Evolutionary conservation across 2,888 invertebrate species (phyloP), one percentile per base, ranked within the genome.

Genomic region (Drosophila mayaguana): DNA sequence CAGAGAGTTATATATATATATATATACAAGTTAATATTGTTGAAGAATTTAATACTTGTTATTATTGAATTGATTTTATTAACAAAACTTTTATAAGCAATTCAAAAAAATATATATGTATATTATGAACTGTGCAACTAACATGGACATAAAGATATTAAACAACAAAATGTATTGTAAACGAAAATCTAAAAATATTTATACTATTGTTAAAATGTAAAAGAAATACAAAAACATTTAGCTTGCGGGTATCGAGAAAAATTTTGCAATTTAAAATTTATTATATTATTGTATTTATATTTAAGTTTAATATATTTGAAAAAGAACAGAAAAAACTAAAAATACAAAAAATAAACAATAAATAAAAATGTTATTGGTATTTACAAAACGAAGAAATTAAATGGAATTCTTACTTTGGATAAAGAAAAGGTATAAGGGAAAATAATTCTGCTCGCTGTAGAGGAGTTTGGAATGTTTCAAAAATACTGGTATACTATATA

Each of bases 171-270:
- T 28, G 16, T n/a, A 50, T 32, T 16, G 16, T 22, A 61, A 50
- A 55, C 42, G 38, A 61, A 61, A 59, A 32, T 50, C 18, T 18
- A 50, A 50, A 63, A 48, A 43, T 43, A 45, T 40, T 55, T 57
- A 69, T 61, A 69, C 25, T 59, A 40, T 63, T 70, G 67, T 78
- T 82, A 69, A 71, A 55, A 61, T 32, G 38, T 66, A 72, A 71
- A 82, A 71, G 43, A 53, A 69, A 46, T 65, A 63, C 42, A 54
- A 51, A 57, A 77, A 66, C 48, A 68, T 66, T 72, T 82, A 72
- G 79, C 83, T 85, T 85, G 83, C 82, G 78, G 82, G 81, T 72
- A 73, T 62, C 83, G 56, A 85, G 76, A 78, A 68, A 66, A 69
- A 40, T 59, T 64, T 63, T 83, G 59, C 78, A 78, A 80, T 80